Conservation (phyloP, 2,888 invertebrate genomes). For the Cinara cedri region DNA sequence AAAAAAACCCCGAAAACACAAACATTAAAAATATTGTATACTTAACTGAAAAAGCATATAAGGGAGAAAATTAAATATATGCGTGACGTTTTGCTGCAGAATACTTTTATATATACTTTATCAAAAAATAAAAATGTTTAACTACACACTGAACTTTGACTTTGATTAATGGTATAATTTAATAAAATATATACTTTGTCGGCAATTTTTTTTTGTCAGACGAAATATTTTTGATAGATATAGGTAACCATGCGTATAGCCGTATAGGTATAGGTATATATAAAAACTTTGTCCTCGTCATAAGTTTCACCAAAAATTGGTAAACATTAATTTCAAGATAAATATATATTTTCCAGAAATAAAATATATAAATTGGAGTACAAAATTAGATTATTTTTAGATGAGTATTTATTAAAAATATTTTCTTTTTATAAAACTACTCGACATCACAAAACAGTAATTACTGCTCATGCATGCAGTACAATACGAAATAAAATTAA, state of each 20-base stretch:
- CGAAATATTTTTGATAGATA: no score
- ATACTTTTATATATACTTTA: not conserved
- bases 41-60: no score
- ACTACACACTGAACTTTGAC: not conserved
- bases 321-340: conserved; percentile 23
- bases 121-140: not conserved
- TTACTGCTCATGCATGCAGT: no score
- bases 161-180: conserved; percentile 19
- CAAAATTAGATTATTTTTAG: not conserved
- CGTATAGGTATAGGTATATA: not conserved
- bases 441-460: no score
- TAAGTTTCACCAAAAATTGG: conserved; percentile 15
- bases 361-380: not conserved
- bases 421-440: no score
- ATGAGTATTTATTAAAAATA: no score
- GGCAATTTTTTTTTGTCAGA: not conserved
- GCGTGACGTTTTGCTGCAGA: not conserved
- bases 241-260: no score
- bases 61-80: not conserved
- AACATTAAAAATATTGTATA: no score
- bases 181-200: not conserved
- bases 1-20: no score
- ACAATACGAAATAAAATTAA: no score
- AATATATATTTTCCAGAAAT: not conserved
- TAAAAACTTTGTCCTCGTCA: not conserved